Evolutionary conservation across 1,140 invertebrate genomes (phyloP), one percentile per base, ranked within the genome.

Genomic region (Psix sp.): DNA sequence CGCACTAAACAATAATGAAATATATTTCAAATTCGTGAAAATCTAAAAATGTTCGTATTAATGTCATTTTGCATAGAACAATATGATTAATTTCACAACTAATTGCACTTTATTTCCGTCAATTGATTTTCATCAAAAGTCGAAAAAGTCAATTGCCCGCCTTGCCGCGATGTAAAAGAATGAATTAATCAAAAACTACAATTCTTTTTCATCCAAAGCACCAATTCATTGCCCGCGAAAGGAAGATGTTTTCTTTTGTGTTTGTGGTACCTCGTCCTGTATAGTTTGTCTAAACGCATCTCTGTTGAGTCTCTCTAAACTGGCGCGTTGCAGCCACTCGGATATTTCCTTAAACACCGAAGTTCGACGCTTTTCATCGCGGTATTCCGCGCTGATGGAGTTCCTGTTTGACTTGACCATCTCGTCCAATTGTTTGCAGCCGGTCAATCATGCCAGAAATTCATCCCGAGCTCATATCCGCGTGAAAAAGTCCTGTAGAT

Each of bases 331-430:
- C 57, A 93, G 80, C 43, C 92, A 90, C 59, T 91, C 89, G 0
- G 90, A 88, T 57, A 90, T 91, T 39, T 92, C 89, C 74, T 90
- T 90, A 42, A 93, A 77, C 0, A 90, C 86, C 0, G 85, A 82
- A 18, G 87, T 72, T 45, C 91, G 85, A 40, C 88, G 82, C 26
- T 88, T 87, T 66, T 92, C 91, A 48, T 88, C 84, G 0, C 90
- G 86, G 77, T 89, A 90, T 79, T 92, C 91, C 73, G 90, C 89
- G 66, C 92, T 91, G 90, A 92, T 92, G 16, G 88, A 89, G 43
- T 90, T 92, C 83, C 89, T 90, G 21, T 39, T 35, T 21, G 36
- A 62, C 42, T 65, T 51, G 13, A 45, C 51, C 67, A 72, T 72
- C 14, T 38, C 43, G 57, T 42, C 29, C 7, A 33, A 49, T 26